Base-by-base conservation (phyloP, 2,797 vertebrate species). In the Antrozous pallidus region DNA sequence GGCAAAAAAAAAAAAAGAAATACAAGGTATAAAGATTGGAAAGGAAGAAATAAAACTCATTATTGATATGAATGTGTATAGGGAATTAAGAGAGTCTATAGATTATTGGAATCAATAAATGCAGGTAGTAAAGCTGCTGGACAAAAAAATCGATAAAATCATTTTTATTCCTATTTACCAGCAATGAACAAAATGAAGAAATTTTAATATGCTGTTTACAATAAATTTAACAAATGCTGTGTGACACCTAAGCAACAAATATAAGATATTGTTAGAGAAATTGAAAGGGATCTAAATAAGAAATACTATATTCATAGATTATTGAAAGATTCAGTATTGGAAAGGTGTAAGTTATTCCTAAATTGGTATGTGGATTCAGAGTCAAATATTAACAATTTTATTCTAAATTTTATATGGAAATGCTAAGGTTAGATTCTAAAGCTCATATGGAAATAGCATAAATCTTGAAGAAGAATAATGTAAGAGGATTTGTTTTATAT, bases 151-250 rank as follows among this genome's bases (percentile, higher is more conserved):
- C 49, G 70, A 0, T 70, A 63, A 83, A 92, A 42, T 47, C 13
- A 73, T 40, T 69, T 33, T 20, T 51, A 70, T 70, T 81, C 91
- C 58, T 75, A 38, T 82, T 74, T 88, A 69, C 10, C 17, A 51
- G 69, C 49, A 88, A 51, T 1, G 49, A 56, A 40, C 74, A 94
- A 61, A 80, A 86, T 74, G 56, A 61, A 78, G 26, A 31, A 17
- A 36, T 51, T 85, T 49, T 45, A 88, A 70, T 24, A 65, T 90
- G 31, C 22, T 58, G 58, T 69, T 80, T 90, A 67, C 5, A 80
- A 79, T 54, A 85, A 94, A 49, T 80, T 56, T 94, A 67, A 74
- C 88, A 81, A 69, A 70, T 77, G 16, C 28, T 86, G 10, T 56
- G 20, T 86, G 16, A 65, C 80, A 71, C 56, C 71, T 73, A 40